A percentile compares a stretch with the other conserved stretches of the same genome.
Evolutionary conservation across 2,797 vertebrate species (phyloP).

Genomic region (Leucoraja ocellata): DNA sequence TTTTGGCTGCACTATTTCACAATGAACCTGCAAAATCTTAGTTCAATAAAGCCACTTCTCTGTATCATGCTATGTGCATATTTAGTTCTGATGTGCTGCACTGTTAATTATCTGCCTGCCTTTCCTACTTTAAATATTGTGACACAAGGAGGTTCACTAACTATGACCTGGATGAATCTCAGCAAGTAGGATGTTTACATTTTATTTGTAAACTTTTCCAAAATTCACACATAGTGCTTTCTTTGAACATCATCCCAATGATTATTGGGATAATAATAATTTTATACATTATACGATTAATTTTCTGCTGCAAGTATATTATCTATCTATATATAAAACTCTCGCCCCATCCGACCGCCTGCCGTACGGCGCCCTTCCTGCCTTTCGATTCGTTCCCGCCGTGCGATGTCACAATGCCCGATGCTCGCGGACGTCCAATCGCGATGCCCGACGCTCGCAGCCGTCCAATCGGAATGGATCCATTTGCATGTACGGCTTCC

Average conservation of each 20-base stretch:
- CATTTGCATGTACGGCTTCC: no score
- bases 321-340: neutral
- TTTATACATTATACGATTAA: no score
- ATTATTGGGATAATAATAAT: neutral
- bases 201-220: constrained; percentile 5
- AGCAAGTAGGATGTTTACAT: neutral
- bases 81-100: neutral
- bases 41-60: constrained; percentile 36
- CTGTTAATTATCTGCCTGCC: neutral
- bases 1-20: constrained; percentile 31
- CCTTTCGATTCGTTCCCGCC: no score
- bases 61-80: neutral
- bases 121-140: constrained; percentile 21
- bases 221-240: constrained; percentile 6
- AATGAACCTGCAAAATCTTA: constrained; percentile 26
- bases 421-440: no score
- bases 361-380: no score
- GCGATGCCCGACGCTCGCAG: no score
- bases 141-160: neutral
- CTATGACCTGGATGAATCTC: neutral
- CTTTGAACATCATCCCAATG: neutral
- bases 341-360: no score
- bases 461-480: no score
- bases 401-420: no score
- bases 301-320: constrained; percentile 3